Evolutionary conservation across 2,888 invertebrate genomes (phyloP), one percentile per base, ranked within the genome.

Genomic region (Orchestes rusci): DNA sequence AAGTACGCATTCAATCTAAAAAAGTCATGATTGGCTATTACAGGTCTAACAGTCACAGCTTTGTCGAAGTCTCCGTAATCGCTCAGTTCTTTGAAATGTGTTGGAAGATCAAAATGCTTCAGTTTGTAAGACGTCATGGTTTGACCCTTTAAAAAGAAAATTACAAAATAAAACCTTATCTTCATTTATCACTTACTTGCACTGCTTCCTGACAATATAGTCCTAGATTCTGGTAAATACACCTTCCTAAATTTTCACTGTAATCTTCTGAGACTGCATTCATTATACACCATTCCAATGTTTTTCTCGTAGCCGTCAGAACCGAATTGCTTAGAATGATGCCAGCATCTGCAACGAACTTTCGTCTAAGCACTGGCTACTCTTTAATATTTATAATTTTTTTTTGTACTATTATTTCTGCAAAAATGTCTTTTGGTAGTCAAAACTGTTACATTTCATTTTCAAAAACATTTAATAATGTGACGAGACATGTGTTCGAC

Each of bases 241-340:
- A 93, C 52, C 87, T 75, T n/a, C 92, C 93, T 50, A 94, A 73
- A 71, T 91, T 92, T 63, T 88, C 81, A 65, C 86, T 86, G 61
- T 87, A 84, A 57, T 80, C 83, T 51, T 82, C 80, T 2, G 89
- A 86, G 61, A 83, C 82, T 1, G 87, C 83, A 69, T 89, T 90
- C 53, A 83, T 82, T 15, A 89, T 85, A 67, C 93, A 93, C 86
- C 91, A 91, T 64, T 92, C 90, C 57, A 93, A 70, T 64, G 84
- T 81, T 31, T 72, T 73, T 58, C 84, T 81, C 57, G 94, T 77
- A 51, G 82, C 80, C 48, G 79, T 79, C 58, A 95, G 73, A 28
- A 94, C 81, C 0, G 87, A 86, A 70, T 90, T 89, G 46, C 94
- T 94, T 42, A 96, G 65, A 32, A 96, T 68, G 56, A 95, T 80